Evolutionary conservation across 2,113 vertebrate species (phyloP), one percentile per base, ranked within the genome.

Genomic region (Leptocoma aspasia): DNA sequence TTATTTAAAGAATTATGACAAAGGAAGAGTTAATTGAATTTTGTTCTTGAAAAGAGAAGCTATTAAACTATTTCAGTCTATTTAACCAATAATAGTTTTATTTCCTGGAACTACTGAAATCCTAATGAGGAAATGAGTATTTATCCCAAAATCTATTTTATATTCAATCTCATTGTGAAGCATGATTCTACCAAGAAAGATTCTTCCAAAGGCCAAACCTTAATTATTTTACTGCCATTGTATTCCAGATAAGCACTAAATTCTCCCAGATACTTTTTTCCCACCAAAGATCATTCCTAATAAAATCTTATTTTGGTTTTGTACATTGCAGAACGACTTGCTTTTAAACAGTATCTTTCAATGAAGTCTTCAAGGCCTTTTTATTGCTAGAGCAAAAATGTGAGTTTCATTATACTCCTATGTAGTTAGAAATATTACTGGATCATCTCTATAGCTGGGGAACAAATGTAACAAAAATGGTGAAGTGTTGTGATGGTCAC

Each of bases 211-310:
- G 60, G 27, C 18, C 54, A 90, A 81, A 63, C 14, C 13, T 83
- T 70, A 47, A 86, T 87, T 82, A 68, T 82, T 89, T 92, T 84
- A 22, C 39, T 75, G 22, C 68, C 19, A 31, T 52, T 95, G 80
- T 53, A 22, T 83, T 92, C 94, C 33, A 81, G 30, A 54, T 31
- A 59, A 59, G 20, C 37, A 83, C 24, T 63, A 71, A 68, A 78
- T 90, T 66, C 14, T 69, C 24, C 79, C 30, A n/a, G 49, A 28
- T n/a, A 15, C 0, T 4, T 69, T 66, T 49, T 35, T 2, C 68
- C 41, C 50, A 45, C 7, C 6, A 35, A 82, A 63, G 52, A 49
- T 44, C 2, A 33, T 89, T 86, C 20, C 15, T 81, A 81, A 57
- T 44, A 44, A 83, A 89, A 86, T 73, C 18, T 35, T 31, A 35